Evolutionary conservation across 2,797 vertebrate species (phyloP).

Genomic region (Nannoperca obscura): DNA sequence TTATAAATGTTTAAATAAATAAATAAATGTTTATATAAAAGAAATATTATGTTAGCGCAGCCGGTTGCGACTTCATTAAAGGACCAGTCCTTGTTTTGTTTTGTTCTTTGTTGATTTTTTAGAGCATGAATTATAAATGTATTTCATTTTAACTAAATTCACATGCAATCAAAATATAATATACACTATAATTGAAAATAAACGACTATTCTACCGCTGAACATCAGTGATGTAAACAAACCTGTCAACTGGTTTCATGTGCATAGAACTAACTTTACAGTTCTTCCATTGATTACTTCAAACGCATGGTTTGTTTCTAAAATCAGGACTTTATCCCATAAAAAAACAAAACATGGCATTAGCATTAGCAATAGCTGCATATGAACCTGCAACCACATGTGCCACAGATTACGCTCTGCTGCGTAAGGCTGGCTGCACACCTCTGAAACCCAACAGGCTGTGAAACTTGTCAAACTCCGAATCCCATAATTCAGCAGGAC

Average conservation of each 20-base stretch:
- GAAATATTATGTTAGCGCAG: not conserved
- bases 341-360: too few relatives aligned
- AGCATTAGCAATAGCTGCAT: not conserved
- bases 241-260: not conserved
- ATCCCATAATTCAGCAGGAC: slow-evolving; percentile 70
- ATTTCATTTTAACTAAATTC: too few relatives aligned
- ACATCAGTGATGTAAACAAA: not conserved
- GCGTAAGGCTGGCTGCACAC: slow-evolving; percentile 46
- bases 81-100: not conserved
- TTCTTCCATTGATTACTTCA: not conserved
- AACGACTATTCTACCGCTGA: not conserved
- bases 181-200: not conserved
- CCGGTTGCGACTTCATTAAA: not conserved
- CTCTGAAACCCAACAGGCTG: slow-evolving; percentile 72
- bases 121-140: not conserved
- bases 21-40: not conserved
- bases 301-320: not conserved
- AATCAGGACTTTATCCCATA: not conserved
- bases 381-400: slow-evolving; percentile 55
- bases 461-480: slow-evolving; percentile 67
- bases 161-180: not conserved
- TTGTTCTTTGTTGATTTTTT: not conserved
- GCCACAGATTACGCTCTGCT: slow-evolving; percentile 64
- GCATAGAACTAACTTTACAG: not conserved
- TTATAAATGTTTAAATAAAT: not conserved